Evolutionary conservation across 2,113 vertebrate genomes (phyloP), one percentile per base, ranked within the genome.

Genomic region (Psephotus haematonotus): DNA sequence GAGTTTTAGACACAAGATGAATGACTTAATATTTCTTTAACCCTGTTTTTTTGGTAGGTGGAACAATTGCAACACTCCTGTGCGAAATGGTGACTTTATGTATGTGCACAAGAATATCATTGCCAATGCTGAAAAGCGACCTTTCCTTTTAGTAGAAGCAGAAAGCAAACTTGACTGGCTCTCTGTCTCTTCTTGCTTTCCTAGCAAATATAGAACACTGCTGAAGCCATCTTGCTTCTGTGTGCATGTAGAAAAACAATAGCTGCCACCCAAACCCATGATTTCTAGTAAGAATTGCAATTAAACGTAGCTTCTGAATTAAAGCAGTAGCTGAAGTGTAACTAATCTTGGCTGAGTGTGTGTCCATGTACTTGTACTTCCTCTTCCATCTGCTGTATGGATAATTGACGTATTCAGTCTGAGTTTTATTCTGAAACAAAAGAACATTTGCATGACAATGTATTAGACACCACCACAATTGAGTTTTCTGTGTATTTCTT

Each of bases 51-150:
- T 98, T 96, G 97, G 94, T 98, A 99, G 99, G 99, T 99, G 99
- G 99, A 99, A 99, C 98, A 98, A 86, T 98, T 98, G 98, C 98
- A 98, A 98, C 98, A 99, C 99, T 75, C 99, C 99, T 82, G 87
- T 99, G 97, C 98, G 98, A 98, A 99, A 98, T 97, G 98, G 98
- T 98, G 99, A 99, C 94, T 99, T 99, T 98, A 98, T 99, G 99
- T 99, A 99, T 97, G 99, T 99, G 98, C 95, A 78, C 29, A 33
- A 67, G 18, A 9, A 1, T 59, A 35, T 65, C 63, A 64, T 46
- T 86, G 52, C 59, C 23, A 2, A 23, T 90, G 15, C 8, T 60
- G 35, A 25, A 33, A 41, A 92, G 44, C 4, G 19, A 60, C 5
- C 16, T 37, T 82, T 82, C 6, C 62, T 90, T 52, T 7, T 3